Evolutionary conservation across 2,888 invertebrate species (phyloP).

Genomic region (Meloe dianella): DNA sequence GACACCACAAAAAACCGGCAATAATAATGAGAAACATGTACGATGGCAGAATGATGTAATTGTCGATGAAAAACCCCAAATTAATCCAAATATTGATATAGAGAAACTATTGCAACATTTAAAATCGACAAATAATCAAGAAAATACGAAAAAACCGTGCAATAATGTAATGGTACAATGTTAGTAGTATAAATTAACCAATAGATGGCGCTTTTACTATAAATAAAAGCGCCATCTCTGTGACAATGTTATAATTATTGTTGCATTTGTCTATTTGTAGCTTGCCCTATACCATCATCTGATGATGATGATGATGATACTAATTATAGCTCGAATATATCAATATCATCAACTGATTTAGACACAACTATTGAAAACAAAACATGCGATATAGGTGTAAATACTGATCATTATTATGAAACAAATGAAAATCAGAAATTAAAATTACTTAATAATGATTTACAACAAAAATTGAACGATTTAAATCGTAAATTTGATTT

Average conservation of each 20-base stretch:
- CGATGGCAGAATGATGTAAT: not conserved
- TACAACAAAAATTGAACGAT: constrained; percentile 26
- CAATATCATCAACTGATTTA: constrained; percentile 25
- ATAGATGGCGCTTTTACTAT: not conserved
- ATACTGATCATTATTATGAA: not conserved
- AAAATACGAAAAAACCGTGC: not conserved
- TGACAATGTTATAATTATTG: no score
- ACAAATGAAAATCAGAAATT: constrained; percentile 20
- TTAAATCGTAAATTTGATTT: constrained; percentile 63
- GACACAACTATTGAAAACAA: constrained; percentile 15
- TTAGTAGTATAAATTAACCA: not conserved
- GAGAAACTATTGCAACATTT: not conserved
- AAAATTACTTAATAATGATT: not conserved
- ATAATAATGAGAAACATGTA: not conserved
- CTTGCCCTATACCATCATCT: constrained; percentile 23
- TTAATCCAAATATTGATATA: not conserved
- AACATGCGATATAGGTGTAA: constrained; percentile 16
- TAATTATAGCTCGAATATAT: constrained; percentile 8
- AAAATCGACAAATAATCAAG: not conserved
- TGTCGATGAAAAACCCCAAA: not conserved
- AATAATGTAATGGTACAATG: not conserved
- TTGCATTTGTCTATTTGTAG: not conserved
- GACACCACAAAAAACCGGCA: constrained; percentile 43
- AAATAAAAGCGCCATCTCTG: not conserved
- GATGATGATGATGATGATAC: constrained; percentile 35